These are phyloP conservation scores for Pygmarrhopalites habei DNA, from an alignment of 1,140 invertebrate genomes.

Conservation along the genomic window DNA sequence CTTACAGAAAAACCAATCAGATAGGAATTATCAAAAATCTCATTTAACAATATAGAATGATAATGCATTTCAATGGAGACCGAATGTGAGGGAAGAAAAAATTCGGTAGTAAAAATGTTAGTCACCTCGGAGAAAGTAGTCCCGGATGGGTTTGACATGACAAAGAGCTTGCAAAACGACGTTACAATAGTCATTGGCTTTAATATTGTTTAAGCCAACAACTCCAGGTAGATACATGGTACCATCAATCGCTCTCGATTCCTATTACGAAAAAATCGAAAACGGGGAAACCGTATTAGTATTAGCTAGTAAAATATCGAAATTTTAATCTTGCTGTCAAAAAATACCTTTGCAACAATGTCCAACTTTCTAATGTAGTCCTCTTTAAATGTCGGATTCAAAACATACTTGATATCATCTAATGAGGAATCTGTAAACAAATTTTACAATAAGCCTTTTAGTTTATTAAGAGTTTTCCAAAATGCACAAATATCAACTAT, in stretches of 20 bases:
- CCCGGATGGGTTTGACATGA: conserved; percentile 85
- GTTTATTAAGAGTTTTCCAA: not conserved
- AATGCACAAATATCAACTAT: not conserved
- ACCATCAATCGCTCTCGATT: conserved; percentile 92
- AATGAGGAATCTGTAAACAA: conserved; percentile 77
- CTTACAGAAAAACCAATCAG: too few relatives aligned
- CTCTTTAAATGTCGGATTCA: conserved; percentile 91
- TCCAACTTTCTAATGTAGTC: conserved; percentile 76
- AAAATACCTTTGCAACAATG: conserved; percentile 59
- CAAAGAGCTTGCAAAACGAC: conserved; percentile 93
- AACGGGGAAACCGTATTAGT: too few relatives aligned
- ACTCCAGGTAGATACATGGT: conserved; percentile 94
- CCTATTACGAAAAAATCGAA: conserved; percentile 23
- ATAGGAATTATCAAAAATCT: too few relatives aligned
- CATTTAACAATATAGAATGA: too few relatives aligned
- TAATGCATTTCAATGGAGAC: too few relatives aligned
- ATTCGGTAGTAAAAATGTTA: too few relatives aligned
- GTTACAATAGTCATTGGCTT: conserved; percentile 99
- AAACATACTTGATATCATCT: conserved; percentile 97
- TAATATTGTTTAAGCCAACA: conserved; percentile 97
- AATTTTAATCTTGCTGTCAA: not conserved
- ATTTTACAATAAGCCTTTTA: not conserved
- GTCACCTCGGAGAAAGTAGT: conserved; percentile 91
- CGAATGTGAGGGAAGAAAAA: too few relatives aligned
- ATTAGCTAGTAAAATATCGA: too few relatives aligned